Percentiles rank a stretch among this genome's conserved stretches.
phyloP scores from a whole-genome alignment of 2,113 vertebrate species.

The Pseudonaja textilis region DNA sequence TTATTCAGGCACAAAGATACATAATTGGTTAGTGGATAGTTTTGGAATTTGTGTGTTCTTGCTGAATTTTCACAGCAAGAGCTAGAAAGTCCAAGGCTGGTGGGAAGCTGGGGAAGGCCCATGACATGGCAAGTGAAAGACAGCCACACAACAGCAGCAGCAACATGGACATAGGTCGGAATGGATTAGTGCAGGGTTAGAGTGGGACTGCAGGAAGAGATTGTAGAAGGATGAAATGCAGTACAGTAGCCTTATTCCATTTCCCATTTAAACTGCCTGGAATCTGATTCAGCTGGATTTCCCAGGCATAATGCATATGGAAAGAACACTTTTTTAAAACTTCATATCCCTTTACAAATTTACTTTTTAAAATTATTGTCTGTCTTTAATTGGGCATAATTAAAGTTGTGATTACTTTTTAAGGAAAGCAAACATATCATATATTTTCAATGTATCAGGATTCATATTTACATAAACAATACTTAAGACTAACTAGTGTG shows the following conservation, averaged over 20 bases:
- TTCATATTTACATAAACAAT: not conserved
- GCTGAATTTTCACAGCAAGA: not conserved
- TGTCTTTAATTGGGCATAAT: not conserved
- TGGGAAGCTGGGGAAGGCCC: not conserved
- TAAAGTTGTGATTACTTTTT: not conserved
- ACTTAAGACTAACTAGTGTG: not conserved
- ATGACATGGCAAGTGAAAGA: not conserved
- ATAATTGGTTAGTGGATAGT: not conserved
- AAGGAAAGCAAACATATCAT: not conserved
- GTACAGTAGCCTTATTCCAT: not conserved
- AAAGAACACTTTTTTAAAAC: not conserved
- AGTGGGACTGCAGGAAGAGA: not conserved
- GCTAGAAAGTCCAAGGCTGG: not conserved
- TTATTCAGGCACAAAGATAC: not conserved
- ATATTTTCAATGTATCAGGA: not conserved
- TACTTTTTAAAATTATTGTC: not conserved
- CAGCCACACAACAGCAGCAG: not conserved
- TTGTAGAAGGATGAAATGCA: not conserved
- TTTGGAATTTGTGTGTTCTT: not conserved
- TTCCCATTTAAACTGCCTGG: not conserved
- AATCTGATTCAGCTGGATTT: not conserved
- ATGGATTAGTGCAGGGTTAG: not conserved
- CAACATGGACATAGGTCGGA: not conserved
- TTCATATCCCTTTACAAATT: not conserved
- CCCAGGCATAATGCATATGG: not conserved